Conservation (phyloP, 1,140 invertebrate species). For the Condylostylus longicornis region DNA sequence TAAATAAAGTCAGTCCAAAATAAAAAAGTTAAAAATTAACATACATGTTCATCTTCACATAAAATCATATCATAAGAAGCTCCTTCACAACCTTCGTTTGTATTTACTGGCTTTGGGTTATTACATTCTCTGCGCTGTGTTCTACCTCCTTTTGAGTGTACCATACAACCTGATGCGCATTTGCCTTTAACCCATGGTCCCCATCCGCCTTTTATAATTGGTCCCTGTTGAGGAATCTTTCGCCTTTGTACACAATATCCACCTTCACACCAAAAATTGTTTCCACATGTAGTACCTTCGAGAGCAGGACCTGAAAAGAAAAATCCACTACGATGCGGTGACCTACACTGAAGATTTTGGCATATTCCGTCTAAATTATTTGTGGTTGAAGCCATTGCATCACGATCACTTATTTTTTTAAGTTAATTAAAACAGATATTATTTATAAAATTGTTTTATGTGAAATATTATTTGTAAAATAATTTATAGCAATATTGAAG, state of each 20-base stretch:
- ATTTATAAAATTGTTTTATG: too few species aligned
- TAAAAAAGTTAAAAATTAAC: too few species aligned
- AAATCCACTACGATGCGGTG: constrained; percentile 52
- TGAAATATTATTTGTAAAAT: constrained; percentile 30
- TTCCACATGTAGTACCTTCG: constrained; percentile 52
- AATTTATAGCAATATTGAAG: too few species aligned
- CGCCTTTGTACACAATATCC: constrained; percentile 40
- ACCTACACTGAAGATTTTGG: constrained; percentile 50
- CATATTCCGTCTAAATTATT: constrained; percentile 36
- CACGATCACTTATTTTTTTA: constrained; percentile 46
- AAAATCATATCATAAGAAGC: constrained; percentile 41
- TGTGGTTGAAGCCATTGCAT: constrained; percentile 37
- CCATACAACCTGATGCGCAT: constrained; percentile 52
- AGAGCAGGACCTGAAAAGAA: constrained; percentile 63
- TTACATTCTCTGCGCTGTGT: constrained; percentile 40
- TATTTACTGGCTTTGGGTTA: constrained; percentile 36
- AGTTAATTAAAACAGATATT: too few species aligned
- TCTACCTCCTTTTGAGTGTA: constrained; percentile 40
- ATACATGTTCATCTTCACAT: constrained; percentile 48
- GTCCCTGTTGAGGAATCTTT: constrained; percentile 15
- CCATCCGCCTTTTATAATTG: constrained; percentile 41
- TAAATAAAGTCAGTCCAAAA: background rate
- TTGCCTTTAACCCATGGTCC: constrained; percentile 41
- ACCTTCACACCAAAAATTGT: constrained; percentile 44
- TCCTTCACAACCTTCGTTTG: constrained; percentile 43